phyloP scores from a whole-genome alignment of 2,888 invertebrate species.

The Bombyx huttoni region DNA sequence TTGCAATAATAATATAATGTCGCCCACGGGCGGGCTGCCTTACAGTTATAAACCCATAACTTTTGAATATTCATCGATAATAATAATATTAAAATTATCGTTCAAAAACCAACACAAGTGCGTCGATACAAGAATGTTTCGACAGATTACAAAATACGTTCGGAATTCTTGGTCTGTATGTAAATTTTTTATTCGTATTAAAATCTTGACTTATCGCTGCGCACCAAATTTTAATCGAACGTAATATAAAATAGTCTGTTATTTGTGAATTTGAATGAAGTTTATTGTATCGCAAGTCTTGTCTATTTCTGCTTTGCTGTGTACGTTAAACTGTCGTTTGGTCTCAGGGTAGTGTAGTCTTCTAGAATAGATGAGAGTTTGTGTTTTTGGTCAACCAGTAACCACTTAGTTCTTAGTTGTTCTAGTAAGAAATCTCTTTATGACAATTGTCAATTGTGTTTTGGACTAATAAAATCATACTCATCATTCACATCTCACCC shows the following conservation, averaged over 20 bases:
- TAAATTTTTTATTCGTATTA: not conserved
- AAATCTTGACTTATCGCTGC: not conserved
- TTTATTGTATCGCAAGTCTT: no score
- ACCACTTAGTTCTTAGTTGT: no score
- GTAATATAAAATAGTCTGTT: not conserved
- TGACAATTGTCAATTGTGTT: no score
- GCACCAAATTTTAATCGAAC: not conserved
- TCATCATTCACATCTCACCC: no score
- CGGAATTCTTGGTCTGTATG: not conserved
- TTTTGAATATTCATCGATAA: conserved; percentile 1
- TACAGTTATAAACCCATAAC: not conserved
- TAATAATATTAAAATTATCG: not conserved
- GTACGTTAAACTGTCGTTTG: no score
- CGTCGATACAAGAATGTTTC: not conserved
- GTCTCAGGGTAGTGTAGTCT: no score
- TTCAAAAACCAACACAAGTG: conserved; percentile 1
- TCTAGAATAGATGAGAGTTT: no score
- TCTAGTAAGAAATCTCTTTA: no score
- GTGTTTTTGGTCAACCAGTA: no score
- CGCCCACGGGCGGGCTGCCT: not conserved
- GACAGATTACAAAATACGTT: not conserved
- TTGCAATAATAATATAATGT: not conserved
- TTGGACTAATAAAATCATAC: no score
- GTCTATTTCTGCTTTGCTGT: no score
- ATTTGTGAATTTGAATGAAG: no score